Evolutionary conservation across 2,797 vertebrate species (phyloP).

Genomic region (Esox lucius): DNA sequence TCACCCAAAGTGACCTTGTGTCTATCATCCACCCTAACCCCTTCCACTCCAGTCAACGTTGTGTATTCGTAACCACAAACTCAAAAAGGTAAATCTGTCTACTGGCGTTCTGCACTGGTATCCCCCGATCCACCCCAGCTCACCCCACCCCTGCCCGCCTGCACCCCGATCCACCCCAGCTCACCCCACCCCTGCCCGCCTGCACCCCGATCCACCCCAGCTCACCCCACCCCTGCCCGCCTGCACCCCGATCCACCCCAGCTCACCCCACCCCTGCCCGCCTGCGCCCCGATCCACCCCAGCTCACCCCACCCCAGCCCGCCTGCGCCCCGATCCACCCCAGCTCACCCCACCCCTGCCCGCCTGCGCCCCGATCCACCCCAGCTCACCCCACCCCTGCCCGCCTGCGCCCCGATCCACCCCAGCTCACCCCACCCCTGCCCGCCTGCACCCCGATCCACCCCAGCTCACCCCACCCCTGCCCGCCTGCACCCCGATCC

Average conservation of each 20-base stretch:
- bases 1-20: conserved; percentile 6
- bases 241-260: too few relatives aligned
- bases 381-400: neutral
- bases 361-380: neutral
- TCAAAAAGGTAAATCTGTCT: conserved; percentile 1
- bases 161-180: too few relatives aligned
- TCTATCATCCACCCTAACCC: neutral
- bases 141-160: neutral
- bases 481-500: neutral
- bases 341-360: neutral
- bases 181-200: neutral
- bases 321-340: neutral
- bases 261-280: neutral
- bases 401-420: neutral
- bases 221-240: neutral
- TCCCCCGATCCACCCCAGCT: too few relatives aligned
- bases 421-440: neutral
- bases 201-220: too few relatives aligned
- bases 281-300: neutral
- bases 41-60: neutral
- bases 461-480: neutral
- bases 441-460: neutral
- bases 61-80: neutral
- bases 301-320: neutral
- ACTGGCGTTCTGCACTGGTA: neutral